Percentiles rank a stretch among this genome's conserved stretches.
These are phyloP conservation scores for Polyommatus icarus DNA, from an alignment of 2,888 invertebrate species.

Conservation along the genomic window DNA sequence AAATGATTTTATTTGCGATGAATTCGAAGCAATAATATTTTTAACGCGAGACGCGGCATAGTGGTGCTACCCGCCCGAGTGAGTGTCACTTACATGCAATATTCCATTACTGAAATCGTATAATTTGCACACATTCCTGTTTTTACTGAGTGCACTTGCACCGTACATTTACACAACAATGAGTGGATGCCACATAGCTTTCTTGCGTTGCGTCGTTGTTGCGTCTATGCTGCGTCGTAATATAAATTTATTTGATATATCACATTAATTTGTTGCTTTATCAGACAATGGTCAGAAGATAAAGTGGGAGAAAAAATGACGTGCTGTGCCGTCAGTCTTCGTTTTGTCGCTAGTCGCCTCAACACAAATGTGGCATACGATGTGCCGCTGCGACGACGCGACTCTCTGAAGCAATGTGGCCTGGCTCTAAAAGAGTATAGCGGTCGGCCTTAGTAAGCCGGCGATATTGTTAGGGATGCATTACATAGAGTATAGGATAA, in stretches of 20 bases:
- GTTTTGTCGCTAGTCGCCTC: not conserved
- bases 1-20: constrained; percentile 15
- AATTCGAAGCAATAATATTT: constrained; percentile 36
- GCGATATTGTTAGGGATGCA: constrained; percentile 28
- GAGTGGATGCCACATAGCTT: not conserved
- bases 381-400: not conserved
- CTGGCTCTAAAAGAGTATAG: not conserved
- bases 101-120: constrained; percentile 14
- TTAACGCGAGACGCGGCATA: constrained; percentile 29
- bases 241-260: too few relatives aligned
- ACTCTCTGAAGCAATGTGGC: not conserved
- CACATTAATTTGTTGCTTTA: too few relatives aligned
- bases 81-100: constrained; percentile 6
- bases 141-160: not conserved
- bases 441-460: constrained; percentile 19
- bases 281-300: too few relatives aligned
- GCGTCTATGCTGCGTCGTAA: not conserved
- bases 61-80: constrained; percentile 34
- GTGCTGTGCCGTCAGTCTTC: not conserved
- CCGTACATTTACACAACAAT: constrained; percentile 22
- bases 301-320: not conserved
- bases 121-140: constrained; percentile 29
- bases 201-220: not conserved
- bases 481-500: constrained; percentile 43
- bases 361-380: not conserved